Evolutionary conservation across 1,140 invertebrate genomes (phyloP), one percentile per base, ranked within the genome.

Genomic region (Coptotermes formosanus): DNA sequence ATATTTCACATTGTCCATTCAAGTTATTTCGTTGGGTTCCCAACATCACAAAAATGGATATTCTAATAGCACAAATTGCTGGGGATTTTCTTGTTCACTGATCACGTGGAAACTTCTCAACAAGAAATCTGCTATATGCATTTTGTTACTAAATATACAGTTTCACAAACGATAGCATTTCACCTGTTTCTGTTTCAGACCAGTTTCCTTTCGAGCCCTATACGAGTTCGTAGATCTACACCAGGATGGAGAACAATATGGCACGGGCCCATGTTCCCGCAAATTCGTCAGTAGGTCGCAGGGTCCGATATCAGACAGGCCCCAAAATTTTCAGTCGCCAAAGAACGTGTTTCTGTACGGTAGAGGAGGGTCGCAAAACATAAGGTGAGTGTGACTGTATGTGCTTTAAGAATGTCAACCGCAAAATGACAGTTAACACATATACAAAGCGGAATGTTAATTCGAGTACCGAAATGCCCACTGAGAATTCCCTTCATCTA

Each of bases 221-320:
- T 98, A 97, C 91, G 96, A 98, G 90, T 97, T 98, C 88, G 96
- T 97, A 16, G 96, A 97, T 90, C 91, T 97, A 6, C 94, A 96
- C 87, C 95, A 97, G 91, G 96, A 97, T 88, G 96, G 96, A 0
- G 94, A 96, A 85, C 93, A 94, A 0, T 95, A 94, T 90, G 95
- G 94, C 0, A 92, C 89, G 16, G 94, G 94, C 3, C 92, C 93
- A 0, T 96, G 95, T 88, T 95, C 94, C 0, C 90, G 95, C 86
- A 91, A 93, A 75, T 97, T 97, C 88, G 93, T 94, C 43, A 95
- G 94, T 86, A 90, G 92, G 86, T 93, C 88, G 89, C 92, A 91
- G 90, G 92, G 92, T 87, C 90, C 0, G 90, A 91, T 91, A 92
- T 93, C 89, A 30, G 64, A 75, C n/a, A 30, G 7, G 93, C 91